Evolutionary conservation across 2,797 vertebrate genomes (phyloP), one percentile per base, ranked within the genome.

Genomic region (Channallabes apus): DNA sequence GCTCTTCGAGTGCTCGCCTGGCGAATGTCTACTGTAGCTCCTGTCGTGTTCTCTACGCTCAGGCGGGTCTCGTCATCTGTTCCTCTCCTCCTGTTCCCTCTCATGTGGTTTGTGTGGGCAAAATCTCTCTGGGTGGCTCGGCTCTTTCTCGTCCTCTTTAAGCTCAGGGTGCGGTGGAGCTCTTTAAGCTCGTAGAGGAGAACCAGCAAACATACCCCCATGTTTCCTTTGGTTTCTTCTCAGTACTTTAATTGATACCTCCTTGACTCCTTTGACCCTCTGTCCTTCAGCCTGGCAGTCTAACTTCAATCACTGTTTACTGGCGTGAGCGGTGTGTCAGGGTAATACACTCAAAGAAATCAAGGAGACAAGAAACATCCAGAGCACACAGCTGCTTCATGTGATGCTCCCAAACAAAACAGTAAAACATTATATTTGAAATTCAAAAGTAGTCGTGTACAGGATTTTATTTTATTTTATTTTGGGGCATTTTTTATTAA

Each of bases 71-170:
- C 7, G 75, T 79, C 85, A 86, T 86, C 67, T 80, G 58, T 72
- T 80, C 85, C 67, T 65, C 56, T 80, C 38, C 72, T 86, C 79
- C 80, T 86, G 32, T 8, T 73, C 41, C 59, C 76, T 80, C 85
- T 86, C 75, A 80, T 83, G 82, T 83, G 85, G 85, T 83, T 71
- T 80, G 22, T 41, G 85, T 72, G 20, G 58, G 46, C 29, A 72
- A 76, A 32, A 56, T 56, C 7, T 82, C 59, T 65, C 41, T 85
- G 73, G 73, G 82, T 77, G 82, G 82, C 62, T 84, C 4, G 2
- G 67, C 5, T 17, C 46, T 81, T 59, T 90, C 71, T 85, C 86
- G 83, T 56, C 59, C 82, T 86, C 65, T 85, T 85, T 72, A 56
- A 81, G 68, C 69, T 84, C 24, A 22, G 78, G 64, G 69, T 84